Conservation (phyloP, 2,888 invertebrate genomes). For the Stenurella melanura region DNA sequence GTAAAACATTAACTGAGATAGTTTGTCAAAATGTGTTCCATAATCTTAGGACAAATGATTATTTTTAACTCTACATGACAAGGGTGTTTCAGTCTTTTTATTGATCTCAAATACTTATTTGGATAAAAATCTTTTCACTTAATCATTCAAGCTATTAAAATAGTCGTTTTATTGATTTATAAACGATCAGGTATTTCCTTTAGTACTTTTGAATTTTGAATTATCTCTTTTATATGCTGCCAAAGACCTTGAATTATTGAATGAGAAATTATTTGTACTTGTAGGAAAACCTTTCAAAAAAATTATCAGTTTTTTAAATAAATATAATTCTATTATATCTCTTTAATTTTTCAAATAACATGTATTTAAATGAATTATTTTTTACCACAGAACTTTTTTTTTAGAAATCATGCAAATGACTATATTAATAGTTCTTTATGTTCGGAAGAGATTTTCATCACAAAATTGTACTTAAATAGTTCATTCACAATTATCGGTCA, state of each 20-base stretch:
- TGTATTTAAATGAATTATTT: neutral
- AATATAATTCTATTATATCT: too few species aligned
- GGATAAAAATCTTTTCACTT: conserved; percentile 41
- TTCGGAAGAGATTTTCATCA: conserved; percentile 43
- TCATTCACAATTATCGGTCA: conserved; percentile 43
- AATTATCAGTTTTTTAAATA: neutral
- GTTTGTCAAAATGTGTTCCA: conserved; percentile 43
- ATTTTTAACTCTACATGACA: conserved; percentile 36
- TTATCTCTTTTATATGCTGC: too few species aligned
- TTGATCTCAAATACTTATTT: conserved; percentile 41
- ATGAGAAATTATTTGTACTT: neutral
- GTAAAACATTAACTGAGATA: conserved; percentile 38
- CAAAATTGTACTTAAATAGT: conserved; percentile 43
- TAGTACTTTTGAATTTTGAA: neutral
- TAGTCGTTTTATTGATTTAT: conserved; percentile 1
- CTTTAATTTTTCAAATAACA: too few species aligned
- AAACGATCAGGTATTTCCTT: neutral
- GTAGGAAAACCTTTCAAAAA: neutral
- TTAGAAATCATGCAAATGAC: neutral
- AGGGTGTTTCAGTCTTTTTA: conserved; percentile 39
- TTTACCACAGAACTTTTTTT: neutral
- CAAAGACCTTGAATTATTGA: too few species aligned
- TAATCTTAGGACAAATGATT: conserved; percentile 37
- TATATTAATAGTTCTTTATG: neutral
- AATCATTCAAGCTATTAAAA: neutral